Evolutionary conservation across 2,888 invertebrate genomes (phyloP).

Genomic region (Anthoptus insignis): DNA sequence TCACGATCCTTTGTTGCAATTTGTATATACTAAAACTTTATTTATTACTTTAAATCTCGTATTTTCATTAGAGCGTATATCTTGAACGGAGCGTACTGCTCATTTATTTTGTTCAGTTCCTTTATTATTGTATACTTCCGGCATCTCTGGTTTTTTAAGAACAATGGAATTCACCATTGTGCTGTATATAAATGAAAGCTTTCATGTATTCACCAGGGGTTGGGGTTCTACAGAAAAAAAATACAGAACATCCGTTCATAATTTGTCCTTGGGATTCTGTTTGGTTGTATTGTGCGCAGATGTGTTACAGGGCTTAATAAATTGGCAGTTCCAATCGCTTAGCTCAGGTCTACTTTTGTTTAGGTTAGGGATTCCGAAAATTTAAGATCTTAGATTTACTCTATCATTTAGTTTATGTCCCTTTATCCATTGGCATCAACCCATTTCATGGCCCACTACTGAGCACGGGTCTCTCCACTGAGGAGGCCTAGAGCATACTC

Average conservation of each 20-base stretch:
- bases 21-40: no score
- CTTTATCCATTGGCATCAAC: not conserved
- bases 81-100: not conserved
- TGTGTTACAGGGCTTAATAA: not conserved
- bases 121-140: not conserved
- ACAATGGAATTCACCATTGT: not conserved
- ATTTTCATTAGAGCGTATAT: not conserved
- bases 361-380: not conserved
- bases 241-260: not conserved
- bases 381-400: not conserved
- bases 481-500: no score
- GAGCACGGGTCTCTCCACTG: no score
- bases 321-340: not conserved
- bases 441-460: no score
- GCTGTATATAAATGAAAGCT: not conserved
- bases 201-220: not conserved
- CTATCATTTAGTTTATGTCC: not conserved
- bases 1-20: no score
- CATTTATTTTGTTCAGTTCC: not conserved
- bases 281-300: not conserved
- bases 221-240: not conserved
- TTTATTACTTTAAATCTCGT: no score
- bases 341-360: not conserved
- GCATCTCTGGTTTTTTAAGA: not conserved
- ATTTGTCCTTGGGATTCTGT: not conserved